Conservation (phyloP, 2,888 invertebrate genomes). For the Nezara viridula region DNA sequence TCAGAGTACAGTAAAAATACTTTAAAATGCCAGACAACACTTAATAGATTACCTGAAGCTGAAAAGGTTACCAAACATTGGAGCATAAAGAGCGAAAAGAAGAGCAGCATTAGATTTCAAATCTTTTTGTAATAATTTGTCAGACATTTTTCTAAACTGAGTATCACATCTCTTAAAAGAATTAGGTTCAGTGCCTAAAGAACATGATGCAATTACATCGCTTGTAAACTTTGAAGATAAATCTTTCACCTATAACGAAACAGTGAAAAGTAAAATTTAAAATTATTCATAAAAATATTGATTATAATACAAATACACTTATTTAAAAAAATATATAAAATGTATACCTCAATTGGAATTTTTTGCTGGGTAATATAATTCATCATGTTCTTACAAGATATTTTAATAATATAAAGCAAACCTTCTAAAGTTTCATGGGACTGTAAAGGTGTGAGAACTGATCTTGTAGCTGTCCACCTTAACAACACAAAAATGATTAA, state of each 20-base stretch:
- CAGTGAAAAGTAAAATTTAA: neutral
- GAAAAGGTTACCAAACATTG: constrained; percentile 59
- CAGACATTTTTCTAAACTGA: constrained; percentile 58
- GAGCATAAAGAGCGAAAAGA: constrained; percentile 62
- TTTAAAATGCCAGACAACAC: too few relatives aligned
- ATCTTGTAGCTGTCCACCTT: constrained; percentile 59
- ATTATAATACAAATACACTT: neutral
- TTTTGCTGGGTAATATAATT: neutral
- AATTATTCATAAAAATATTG: neutral
- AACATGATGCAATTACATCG: constrained; percentile 61
- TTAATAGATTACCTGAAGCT: constrained; percentile 58
- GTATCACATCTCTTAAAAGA: constrained; percentile 55
- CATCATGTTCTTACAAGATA: constrained; percentile 56
- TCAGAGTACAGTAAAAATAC: too few relatives aligned
- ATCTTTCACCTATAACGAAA: constrained; percentile 60
- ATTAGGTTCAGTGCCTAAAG: constrained; percentile 60
- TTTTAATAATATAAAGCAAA: constrained; percentile 47
- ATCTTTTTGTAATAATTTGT: constrained; percentile 57
- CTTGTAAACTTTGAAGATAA: constrained; percentile 59
- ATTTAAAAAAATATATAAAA: neutral
- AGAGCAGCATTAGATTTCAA: constrained; percentile 62
- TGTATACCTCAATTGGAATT: constrained; percentile 56
- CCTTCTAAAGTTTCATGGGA: constrained; percentile 53
- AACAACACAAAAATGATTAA: neutral
- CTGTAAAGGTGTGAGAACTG: constrained; percentile 48